Evolutionary conservation across 2,888 invertebrate genomes (phyloP).

Genomic region (Himalopsyche japonica): DNA sequence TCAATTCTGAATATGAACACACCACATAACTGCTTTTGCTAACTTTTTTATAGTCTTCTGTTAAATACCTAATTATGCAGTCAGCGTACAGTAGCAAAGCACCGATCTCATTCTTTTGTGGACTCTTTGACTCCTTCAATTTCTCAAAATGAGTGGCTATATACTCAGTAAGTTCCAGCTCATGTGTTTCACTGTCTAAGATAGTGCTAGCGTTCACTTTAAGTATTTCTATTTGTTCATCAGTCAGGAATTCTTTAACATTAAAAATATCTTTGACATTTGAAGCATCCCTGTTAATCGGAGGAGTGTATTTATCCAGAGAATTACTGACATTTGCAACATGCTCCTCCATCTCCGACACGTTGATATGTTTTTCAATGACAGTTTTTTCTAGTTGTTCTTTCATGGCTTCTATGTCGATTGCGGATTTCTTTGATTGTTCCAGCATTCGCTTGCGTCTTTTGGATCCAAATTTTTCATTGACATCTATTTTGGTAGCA

Average conservation of each 20-base stretch:
- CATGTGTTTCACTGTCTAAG: constrained; percentile 35
- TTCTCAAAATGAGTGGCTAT: constrained; percentile 3
- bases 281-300: constrained; percentile 45
- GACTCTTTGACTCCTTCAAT: neutral
- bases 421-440: constrained; percentile 28
- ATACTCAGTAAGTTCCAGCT: constrained; percentile 31
- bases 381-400: constrained; percentile 37
- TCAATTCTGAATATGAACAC: constrained; percentile 31
- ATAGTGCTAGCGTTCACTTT: constrained; percentile 42
- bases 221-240: constrained; percentile 44
- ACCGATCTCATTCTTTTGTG: neutral
- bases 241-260: constrained; percentile 46
- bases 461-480: constrained; percentile 36
- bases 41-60: constrained; percentile 24
- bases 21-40: constrained; percentile 11
- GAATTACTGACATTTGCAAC: neutral
- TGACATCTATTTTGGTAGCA: neutral
- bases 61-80: constrained; percentile 33
- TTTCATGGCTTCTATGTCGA: constrained; percentile 35
- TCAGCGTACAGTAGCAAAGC: constrained; percentile 29
- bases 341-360: constrained; percentile 8
- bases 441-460: constrained; percentile 27
- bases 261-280: constrained; percentile 46
- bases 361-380: constrained; percentile 18
- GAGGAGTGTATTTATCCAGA: constrained; percentile 28